Evolutionary conservation across 2,113 vertebrate species (phyloP), one percentile per base, ranked within the genome.

Genomic region (Hiodon alosoides): DNA sequence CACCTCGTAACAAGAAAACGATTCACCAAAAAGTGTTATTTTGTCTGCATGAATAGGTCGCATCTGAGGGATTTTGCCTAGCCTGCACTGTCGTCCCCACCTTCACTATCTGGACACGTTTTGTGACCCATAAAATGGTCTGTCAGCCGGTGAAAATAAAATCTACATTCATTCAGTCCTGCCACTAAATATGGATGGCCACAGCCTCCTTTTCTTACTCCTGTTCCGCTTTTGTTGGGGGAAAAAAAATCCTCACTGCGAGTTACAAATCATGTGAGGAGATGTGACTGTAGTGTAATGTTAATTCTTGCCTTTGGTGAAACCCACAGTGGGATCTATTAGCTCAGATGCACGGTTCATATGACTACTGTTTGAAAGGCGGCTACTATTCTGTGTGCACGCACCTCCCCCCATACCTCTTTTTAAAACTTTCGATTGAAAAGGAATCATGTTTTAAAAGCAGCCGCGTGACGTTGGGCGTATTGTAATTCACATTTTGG

Each of bases 221-320:
- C 46, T 47, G 4, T 9, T 67, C 6, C 46, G 8, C 65, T 50
- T 2, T 55, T 17, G 13, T 11, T 69, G 7, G 10, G 55, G 17
- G n/a, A 1, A 77, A 67, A 79, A 81, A 84, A 3, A 17, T 2
- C 52, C 50, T 53, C 81, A 80, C 70, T 76, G 74, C 78, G 81
- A 76, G 79, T 72, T 53, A 73, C 61, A 73, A 76, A 84, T 89
- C 89, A 90, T 88, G 88, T 89, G 89, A 90, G 86, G 80, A 83
- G 85, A 87, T 88, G 87, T 87, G 87, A 89, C 83, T 83, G 11
- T 31, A 80, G 82, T 78, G 86, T 86, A 87, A 80, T 83, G 78
- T 67, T 89, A 90, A 89, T 89, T 87, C 83, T 81, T 61, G 86
- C 87, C 85, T 82, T 81, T 71, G 86, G 85, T 85, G 51, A 85